A percentile compares a stretch with the other conserved stretches of the same genome.
Evolutionary conservation across 92 coral and sea anemone genomes (phyloP).

Genomic region (Umimayanthus kanabou): DNA sequence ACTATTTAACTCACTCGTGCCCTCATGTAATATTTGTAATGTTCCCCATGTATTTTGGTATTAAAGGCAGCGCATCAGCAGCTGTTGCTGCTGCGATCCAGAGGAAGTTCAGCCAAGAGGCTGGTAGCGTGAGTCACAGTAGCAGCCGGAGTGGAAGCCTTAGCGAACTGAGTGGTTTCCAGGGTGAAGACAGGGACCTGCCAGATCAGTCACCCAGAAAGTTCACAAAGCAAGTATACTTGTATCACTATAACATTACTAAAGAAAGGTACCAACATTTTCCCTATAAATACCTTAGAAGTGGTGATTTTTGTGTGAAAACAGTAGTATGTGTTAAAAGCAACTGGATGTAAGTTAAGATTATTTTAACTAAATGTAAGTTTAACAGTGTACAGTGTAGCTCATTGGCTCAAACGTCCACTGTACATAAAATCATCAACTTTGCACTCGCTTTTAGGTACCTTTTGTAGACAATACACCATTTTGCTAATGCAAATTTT

Average conservation of each 20-base stretch:
- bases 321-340: too few species aligned
- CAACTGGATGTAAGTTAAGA: too few species aligned
- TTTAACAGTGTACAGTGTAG: too few species aligned
- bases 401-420: too few species aligned
- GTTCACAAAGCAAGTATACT: slow-evolving; percentile 56
- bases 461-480: too few species aligned
- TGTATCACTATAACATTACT: not conserved
- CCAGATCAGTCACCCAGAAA: slow-evolving; percentile 71
- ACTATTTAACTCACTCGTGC: not conserved
- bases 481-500: too few species aligned
- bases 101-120: slow-evolving; percentile 75
- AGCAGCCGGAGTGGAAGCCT: slow-evolving; percentile 89
- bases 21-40: not conserved
- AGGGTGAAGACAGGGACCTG: slow-evolving; percentile 80
- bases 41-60: not conserved
- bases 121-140: slow-evolving; percentile 90
- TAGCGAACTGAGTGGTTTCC: slow-evolving; percentile 86
- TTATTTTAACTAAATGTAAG: too few species aligned
- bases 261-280: too few species aligned
- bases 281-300: too few species aligned
- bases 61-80: slow-evolving; percentile 81
- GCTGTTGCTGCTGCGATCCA: slow-evolving; percentile 93
- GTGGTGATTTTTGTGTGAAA: too few species aligned
- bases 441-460: too few species aligned
- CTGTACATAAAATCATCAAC: too few species aligned